These are phyloP conservation scores for Psittacula derbiana DNA, from an alignment of 2,797 vertebrate species.

Conservation along the genomic window DNA sequence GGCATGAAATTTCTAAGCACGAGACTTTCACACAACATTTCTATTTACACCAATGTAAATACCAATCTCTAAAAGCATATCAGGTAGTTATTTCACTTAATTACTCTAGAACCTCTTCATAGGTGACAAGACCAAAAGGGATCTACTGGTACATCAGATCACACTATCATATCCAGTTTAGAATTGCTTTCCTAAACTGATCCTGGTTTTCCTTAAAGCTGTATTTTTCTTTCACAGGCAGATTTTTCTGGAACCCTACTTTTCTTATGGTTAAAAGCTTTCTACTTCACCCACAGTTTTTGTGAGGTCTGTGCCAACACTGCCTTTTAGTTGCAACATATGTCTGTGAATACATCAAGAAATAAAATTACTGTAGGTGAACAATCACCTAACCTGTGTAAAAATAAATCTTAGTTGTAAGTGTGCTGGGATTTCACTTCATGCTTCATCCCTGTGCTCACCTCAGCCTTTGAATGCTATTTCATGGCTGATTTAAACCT, in stretches of 20 bases:
- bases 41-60: not conserved
- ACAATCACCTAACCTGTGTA: not conserved
- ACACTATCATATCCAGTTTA: not conserved
- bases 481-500: not conserved
- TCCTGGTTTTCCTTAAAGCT: not conserved
- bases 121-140: not conserved
- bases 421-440: not conserved
- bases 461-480: not conserved
- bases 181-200: not conserved
- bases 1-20: not conserved
- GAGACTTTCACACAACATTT: not conserved
- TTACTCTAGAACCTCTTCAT: not conserved
- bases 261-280: not conserved
- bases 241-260: not conserved
- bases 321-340: not conserved
- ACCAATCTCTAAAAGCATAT: rapidly evolving
- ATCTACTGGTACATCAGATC: not conserved
- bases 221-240: rapidly evolving
- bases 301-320: not conserved
- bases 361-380: not conserved
- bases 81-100: not conserved
- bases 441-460: not conserved
- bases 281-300: not conserved
- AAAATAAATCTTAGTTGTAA: not conserved
- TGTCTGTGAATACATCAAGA: not conserved